phyloP scores from a whole-genome alignment of 2,113 vertebrate species.

The Rhinichthys klamathensis region DNA sequence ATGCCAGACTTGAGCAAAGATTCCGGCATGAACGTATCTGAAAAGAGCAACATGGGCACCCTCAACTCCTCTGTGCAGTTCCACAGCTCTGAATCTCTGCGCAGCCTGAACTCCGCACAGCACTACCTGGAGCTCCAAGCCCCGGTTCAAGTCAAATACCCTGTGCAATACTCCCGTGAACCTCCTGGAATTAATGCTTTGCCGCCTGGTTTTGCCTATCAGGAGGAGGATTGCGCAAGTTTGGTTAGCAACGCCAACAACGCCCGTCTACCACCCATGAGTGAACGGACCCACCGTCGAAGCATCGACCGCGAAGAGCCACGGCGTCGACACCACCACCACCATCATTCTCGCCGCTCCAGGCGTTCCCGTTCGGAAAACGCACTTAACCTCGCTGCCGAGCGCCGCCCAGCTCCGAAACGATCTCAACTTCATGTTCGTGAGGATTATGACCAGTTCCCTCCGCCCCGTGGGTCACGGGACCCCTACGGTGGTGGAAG shows the following conservation, averaged over 20 bases:
- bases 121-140: slow-evolving; percentile 90
- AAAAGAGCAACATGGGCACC: slow-evolving; percentile 93
- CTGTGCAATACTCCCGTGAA: slow-evolving; percentile 81
- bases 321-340: slow-evolving; percentile 81
- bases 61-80: slow-evolving; percentile 92
- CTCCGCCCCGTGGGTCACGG: slow-evolving; percentile 82
- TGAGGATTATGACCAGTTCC: slow-evolving; percentile 91
- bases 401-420: slow-evolving; percentile 83
- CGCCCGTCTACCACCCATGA: slow-evolving; percentile 84
- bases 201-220: slow-evolving; percentile 90
- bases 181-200: slow-evolving; percentile 72
- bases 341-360: slow-evolving; percentile 81
- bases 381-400: slow-evolving; percentile 89
- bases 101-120: slow-evolving; percentile 84
- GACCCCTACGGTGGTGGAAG: slow-evolving; percentile 72
- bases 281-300: slow-evolving; percentile 79
- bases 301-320: slow-evolving; percentile 70
- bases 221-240: slow-evolving; percentile 81
- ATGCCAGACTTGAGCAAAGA: slow-evolving; percentile 99
- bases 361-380: slow-evolving; percentile 95
- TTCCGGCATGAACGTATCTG: slow-evolving; percentile 94
- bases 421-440: slow-evolving; percentile 80
- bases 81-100: slow-evolving; percentile 91
- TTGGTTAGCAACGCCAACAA: slow-evolving; percentile 79
- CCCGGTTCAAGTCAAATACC: slow-evolving; percentile 77